phyloP scores from a whole-genome alignment of 1,140 invertebrate genomes.

The Stegodyphus mimosarum region DNA sequence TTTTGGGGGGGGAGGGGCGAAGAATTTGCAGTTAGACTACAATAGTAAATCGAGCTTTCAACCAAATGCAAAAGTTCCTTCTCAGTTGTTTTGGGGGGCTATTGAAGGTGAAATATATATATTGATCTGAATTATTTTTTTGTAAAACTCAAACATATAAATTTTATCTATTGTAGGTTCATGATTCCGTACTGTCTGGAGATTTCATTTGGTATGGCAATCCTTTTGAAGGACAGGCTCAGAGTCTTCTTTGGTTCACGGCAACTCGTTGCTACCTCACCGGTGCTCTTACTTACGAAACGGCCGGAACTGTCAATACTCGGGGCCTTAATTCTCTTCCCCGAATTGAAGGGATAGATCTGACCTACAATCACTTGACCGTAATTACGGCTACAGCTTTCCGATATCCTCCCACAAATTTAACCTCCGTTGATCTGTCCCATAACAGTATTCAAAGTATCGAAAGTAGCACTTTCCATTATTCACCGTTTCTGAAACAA shows the following conservation, averaged over 20 bases:
- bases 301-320: slow-evolving; percentile 14
- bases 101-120: not conserved
- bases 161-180: slow-evolving; percentile 1
- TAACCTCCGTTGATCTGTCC: slow-evolving; percentile 11
- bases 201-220: slow-evolving; percentile 30
- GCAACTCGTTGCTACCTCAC: not conserved
- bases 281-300: slow-evolving; percentile 14
- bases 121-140: not conserved
- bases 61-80: too few relatives aligned
- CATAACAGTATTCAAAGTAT: slow-evolving; percentile 23
- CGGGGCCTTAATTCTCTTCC: slow-evolving; percentile 32
- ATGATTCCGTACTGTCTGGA: slow-evolving; percentile 9
- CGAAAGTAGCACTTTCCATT: not conserved
- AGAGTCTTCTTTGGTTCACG: not conserved
- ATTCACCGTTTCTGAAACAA: not conserved
- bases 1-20: too few relatives aligned
- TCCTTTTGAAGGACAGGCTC: slow-evolving; percentile 31
- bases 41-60: too few relatives aligned
- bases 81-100: too few relatives aligned
- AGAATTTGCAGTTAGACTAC: too few relatives aligned
- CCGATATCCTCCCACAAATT: slow-evolving; percentile 12
- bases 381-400: slow-evolving; percentile 1
- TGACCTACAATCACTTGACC: slow-evolving; percentile 23
- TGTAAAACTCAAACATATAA: not conserved
- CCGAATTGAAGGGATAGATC: slow-evolving; percentile 23